phyloP scores from a whole-genome alignment of 2,888 invertebrate genomes.

The Acanthosepion pharaonis region DNA sequence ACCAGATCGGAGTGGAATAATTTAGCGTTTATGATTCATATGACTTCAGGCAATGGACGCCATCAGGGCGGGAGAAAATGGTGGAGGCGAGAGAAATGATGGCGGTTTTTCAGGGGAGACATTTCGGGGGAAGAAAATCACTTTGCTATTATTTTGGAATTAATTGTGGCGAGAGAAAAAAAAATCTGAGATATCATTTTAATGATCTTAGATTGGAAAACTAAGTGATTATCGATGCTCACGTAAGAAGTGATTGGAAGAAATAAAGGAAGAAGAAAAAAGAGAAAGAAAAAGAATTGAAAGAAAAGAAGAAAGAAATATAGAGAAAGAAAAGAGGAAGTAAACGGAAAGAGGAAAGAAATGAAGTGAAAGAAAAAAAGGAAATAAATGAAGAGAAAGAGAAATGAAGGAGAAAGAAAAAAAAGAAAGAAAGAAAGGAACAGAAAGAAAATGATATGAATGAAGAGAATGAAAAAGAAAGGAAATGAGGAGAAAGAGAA shows the following conservation, averaged over 20 bases:
- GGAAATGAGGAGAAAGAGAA: no score
- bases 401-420: neutral
- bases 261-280: neutral
- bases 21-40: neutral
- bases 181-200: neutral
- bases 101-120: neutral
- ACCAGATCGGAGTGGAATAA: neutral
- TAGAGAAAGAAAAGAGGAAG: no score
- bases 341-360: no score
- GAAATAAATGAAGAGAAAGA: neutral
- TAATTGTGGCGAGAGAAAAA: neutral
- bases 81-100: neutral
- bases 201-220: slow-evolving; percentile 33
- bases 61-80: neutral
- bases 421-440: no score
- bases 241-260: neutral
- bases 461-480: no score
- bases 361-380: no score
- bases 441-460: no score
- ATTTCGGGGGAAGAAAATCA: neutral
- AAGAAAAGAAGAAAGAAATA: no score
- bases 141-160: neutral
- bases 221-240: neutral
- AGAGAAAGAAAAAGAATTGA: neutral
- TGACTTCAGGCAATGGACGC: neutral